Evolutionary conservation across 2,888 invertebrate species (phyloP), one percentile per base, ranked within the genome.

Genomic region (Athrips mouffetella): DNA sequence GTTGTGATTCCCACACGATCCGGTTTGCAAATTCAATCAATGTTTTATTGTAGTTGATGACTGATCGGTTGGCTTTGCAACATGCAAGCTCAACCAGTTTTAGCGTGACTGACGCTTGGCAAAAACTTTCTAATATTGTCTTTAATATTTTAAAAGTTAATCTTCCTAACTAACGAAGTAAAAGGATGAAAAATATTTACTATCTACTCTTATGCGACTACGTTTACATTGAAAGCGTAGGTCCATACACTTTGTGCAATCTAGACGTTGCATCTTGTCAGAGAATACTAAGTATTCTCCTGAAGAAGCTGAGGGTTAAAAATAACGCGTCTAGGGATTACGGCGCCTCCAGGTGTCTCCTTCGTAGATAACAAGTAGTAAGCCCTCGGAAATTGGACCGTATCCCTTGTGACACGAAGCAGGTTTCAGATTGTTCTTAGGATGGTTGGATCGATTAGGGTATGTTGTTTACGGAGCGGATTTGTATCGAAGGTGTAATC

Each of bases 401-500:
- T 76, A 61, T 58, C 6, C 42, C 6, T 41, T 27, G 3, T n/a
- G 1, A 8, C 50, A 40, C 20, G 15, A 25, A 58, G 63, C 60
- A 51, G 52, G 45, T 27, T 65, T 65, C 63, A 16, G 13, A 11
- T 7, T 13, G 45, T 2, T 6, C 13, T 51, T 58, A 56, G 48
- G 47, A 30, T 11, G 30, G 45, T 48, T 51, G 60, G 55, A 55
- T 78, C 75, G 73, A 80, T 78, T 73, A 68, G 59, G 53, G 58
- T 60, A 62, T 65, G 67, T 75, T 77, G 74, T 81, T 79, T 76
- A 73, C 68, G 58, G 54, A 69, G 72, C 53, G 65, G 69, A 77
- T 80, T 79, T 75, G 70, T 78, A 80, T 78, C 77, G 57, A 57
- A 62, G 65, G 59, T 69, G 67, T 73, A 74, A 80, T 80, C 76